Percentiles rank a stretch among this genome's conserved stretches.
Conservation (phyloP, 2,888 invertebrate genomes). For the Petrophora chlorosata region DNA sequence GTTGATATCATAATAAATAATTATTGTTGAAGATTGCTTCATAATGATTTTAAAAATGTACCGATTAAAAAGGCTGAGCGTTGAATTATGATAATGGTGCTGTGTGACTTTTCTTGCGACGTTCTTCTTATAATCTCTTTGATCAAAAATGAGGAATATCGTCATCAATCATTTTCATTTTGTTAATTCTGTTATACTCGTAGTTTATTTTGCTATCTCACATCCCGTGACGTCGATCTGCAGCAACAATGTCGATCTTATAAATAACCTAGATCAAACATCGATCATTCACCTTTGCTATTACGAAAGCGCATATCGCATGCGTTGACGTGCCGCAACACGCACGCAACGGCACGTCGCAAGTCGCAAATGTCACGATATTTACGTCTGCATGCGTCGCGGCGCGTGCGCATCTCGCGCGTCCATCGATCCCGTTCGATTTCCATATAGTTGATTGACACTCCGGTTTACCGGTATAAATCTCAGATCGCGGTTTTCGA, state of each 20-base stretch:
- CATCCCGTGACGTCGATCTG: slow-evolving; percentile 9
- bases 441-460: slow-evolving; percentile 52
- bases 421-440: slow-evolving; percentile 63
- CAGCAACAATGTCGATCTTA: slow-evolving; percentile 24
- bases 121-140: too few relatives aligned
- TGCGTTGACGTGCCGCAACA: slow-evolving; percentile 31
- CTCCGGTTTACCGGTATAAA: too few relatives aligned
- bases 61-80: too few relatives aligned
- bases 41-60: too few relatives aligned
- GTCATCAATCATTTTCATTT: too few relatives aligned
- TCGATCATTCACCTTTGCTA: slow-evolving; percentile 73
- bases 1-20: too few relatives aligned
- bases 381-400: slow-evolving; percentile 60
- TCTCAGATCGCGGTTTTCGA: too few relatives aligned
- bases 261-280: slow-evolving; percentile 49
- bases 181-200: too few relatives aligned
- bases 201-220: neutral
- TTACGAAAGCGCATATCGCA: slow-evolving; percentile 40
- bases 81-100: too few relatives aligned
- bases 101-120: too few relatives aligned
- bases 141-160: too few relatives aligned
- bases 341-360: neutral
- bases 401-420: slow-evolving; percentile 54
- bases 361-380: slow-evolving; percentile 73
- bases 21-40: too few relatives aligned